phyloP scores from a whole-genome alignment of 2,888 invertebrate species.

The Frankliniella fusca region DNA sequence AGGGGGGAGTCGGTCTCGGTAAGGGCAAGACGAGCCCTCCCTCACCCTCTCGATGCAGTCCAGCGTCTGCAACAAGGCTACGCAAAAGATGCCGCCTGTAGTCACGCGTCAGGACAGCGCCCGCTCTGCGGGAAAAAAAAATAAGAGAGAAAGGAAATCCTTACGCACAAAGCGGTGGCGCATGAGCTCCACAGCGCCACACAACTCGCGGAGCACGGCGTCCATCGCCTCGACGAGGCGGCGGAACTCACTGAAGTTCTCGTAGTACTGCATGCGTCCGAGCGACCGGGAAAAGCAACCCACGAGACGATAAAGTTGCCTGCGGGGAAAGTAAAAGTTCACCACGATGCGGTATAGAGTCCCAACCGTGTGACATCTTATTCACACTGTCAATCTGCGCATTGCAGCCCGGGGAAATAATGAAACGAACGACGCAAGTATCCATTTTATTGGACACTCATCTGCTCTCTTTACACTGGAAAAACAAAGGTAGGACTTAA shows the following conservation, averaged over 20 bases:
- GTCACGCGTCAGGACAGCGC: no score
- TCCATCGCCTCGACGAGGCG: not conserved
- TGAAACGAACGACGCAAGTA: no score
- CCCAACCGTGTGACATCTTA: not conserved
- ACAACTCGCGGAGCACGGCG: constrained; percentile 3
- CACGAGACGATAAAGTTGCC: not conserved
- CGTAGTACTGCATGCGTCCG: constrained; percentile 17
- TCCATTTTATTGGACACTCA: no score
- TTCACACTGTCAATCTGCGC: not conserved
- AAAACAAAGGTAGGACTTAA: no score
- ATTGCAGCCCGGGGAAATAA: not conserved
- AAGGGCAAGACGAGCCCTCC: not conserved
- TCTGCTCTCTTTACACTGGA: no score
- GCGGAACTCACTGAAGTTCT: constrained; percentile 18
- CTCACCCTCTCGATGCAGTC: constrained; percentile 1
- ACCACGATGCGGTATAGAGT: not conserved
- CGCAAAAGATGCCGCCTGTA: not conserved
- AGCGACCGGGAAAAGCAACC: not conserved
- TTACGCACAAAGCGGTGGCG: constrained; percentile 1
- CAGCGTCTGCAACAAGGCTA: constrained; percentile 1
- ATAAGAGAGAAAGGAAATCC: no score
- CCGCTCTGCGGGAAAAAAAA: no score
- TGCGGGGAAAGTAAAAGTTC: not conserved
- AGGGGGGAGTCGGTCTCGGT: not conserved
- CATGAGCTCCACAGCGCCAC: not conserved